Evolutionary conservation across 2,797 vertebrate species (phyloP), one percentile per base, ranked within the genome.

Genomic region (Tachyglossus aculeatus): DNA sequence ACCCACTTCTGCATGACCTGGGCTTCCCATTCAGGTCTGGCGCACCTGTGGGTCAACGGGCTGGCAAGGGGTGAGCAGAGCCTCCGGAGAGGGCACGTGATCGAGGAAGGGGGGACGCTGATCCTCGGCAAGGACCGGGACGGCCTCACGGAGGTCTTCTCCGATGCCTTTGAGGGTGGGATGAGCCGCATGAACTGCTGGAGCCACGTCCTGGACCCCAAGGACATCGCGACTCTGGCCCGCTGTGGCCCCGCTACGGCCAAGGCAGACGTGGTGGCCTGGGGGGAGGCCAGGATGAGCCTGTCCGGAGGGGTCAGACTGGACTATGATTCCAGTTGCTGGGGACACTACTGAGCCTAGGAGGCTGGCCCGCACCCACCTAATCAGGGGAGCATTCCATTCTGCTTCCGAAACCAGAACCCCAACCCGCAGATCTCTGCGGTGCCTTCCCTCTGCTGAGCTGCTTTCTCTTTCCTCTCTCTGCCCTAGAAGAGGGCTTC

Each of bases 1-100:
- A 78, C 86, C 40, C 94, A 95, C 85, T 94, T 92, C 82, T 96
- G 94, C 45, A 1, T 95, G 38, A 91, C 90, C 2, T 96, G 95
- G 96, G 77, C 65, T 0, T 91, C 88, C 33, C 40, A 10, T 18
- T 12, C 36, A 0, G 86, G 86, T 7, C 4, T 0, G 41, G 83
- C 72, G 3, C n/a, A 80, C 6, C 74, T 95, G 22, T 95, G 92
- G 93, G 89, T 95, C 32, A 94, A 93, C 0, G 95, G 95, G 3
- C 86, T 48, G 0, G 44, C 45, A 2, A 93, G 94, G 7, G 0
- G 44, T 45, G 2, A 93, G 94, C 7, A 85, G 44, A 88, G 90
- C 39, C 36, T 95, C 39, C 88, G 70, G 52, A 78, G 69, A 0
- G 90, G 92, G 0, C 94, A 96, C 4, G 71, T 53, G 0, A 62